Conservation (phyloP, 2,888 invertebrate genomes). For the Sphecodes monilicornis region DNA sequence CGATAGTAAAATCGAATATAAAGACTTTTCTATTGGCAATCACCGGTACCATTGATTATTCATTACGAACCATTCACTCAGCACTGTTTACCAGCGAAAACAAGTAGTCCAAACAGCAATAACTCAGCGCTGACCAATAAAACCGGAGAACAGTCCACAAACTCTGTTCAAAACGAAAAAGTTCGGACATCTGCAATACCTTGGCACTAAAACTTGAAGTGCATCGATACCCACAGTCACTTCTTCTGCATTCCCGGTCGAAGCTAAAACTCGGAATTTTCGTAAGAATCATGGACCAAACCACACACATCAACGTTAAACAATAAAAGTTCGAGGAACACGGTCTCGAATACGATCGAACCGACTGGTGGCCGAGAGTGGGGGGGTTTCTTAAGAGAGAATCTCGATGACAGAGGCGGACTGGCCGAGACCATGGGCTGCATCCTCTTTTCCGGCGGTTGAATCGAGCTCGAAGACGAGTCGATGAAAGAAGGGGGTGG, state of each 20-base stretch:
- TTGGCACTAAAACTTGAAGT: neutral
- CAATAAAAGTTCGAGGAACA: neutral
- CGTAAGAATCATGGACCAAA: neutral
- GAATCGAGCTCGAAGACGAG: conserved; percentile 56
- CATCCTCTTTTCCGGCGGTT: conserved; percentile 44
- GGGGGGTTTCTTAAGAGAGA: neutral
- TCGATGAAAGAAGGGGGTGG: conserved; percentile 54
- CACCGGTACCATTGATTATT: neutral
- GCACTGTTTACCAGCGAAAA: neutral
- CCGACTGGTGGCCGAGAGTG: neutral
- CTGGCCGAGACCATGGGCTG: conserved; percentile 28
- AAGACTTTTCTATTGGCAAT: neutral
- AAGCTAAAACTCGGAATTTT: neutral
- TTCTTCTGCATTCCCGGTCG: neutral
- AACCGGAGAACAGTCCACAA: neutral
- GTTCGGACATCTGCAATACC: neutral
- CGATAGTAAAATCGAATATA: neutral
- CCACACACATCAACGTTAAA: neutral
- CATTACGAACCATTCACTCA: neutral
- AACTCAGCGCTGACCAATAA: neutral
- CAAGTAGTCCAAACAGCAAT: neutral
- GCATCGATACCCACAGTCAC: neutral
- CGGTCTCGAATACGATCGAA: neutral
- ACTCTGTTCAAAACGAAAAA: neutral
- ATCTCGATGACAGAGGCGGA: conserved; percentile 1